These are phyloP conservation scores for Phyto melanocephala DNA, from an alignment of 2,888 invertebrate species.

Conservation along the genomic window DNA sequence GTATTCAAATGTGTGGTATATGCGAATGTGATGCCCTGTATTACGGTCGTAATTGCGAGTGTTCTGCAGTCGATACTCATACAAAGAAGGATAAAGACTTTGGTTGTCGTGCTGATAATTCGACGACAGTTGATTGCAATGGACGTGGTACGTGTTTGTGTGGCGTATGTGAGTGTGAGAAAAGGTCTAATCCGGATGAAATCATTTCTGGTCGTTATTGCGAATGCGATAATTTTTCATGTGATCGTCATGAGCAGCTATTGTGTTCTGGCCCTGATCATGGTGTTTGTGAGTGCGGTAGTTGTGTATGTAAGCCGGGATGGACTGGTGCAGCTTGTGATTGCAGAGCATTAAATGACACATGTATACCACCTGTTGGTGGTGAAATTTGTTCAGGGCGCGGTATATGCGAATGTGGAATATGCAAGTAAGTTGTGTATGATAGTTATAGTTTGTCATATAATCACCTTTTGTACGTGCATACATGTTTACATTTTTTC, in stretches of 20 bases:
- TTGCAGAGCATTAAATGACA: slow-evolving; percentile 87
- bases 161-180: slow-evolving; percentile 87
- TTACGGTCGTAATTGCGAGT: slow-evolving; percentile 94
- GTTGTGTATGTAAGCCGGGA: slow-evolving; percentile 88
- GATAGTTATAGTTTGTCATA: too few relatives aligned
- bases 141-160: slow-evolving; percentile 90
- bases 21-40: slow-evolving; percentile 90
- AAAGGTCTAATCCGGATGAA: slow-evolving; percentile 83
- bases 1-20: slow-evolving; percentile 93
- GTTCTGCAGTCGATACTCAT: slow-evolving; percentile 80
- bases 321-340: slow-evolving; percentile 93
- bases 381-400: slow-evolving; percentile 88
- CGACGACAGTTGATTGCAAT: slow-evolving; percentile 84
- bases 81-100: slow-evolving; percentile 70
- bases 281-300: slow-evolving; percentile 93
- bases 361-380: slow-evolving; percentile 86
- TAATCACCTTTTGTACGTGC: too few relatives aligned
- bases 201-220: slow-evolving; percentile 88
- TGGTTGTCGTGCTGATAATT: slow-evolving; percentile 86
- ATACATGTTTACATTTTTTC: too few relatives aligned
- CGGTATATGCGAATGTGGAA: slow-evolving; percentile 94
- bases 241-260: slow-evolving; percentile 89
- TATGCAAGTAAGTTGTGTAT: slow-evolving; percentile 83
- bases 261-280: slow-evolving; percentile 90
- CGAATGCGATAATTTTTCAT: slow-evolving; percentile 97